phyloP scores from a whole-genome alignment of 2,888 invertebrate species.

The Malacosoma neustria region DNA sequence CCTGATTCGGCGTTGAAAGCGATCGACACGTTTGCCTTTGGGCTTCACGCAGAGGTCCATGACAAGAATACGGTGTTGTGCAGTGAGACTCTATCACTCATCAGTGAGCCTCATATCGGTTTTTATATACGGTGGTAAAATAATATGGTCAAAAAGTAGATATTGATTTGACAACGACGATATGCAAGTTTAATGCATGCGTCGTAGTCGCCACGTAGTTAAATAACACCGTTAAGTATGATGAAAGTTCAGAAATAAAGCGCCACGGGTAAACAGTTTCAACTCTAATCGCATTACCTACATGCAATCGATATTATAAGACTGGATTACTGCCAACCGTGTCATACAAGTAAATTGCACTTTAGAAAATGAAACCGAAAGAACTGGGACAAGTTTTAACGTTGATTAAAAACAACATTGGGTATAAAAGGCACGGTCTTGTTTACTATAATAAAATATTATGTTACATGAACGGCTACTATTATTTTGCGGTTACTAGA shows the following conservation, averaged over 20 bases:
- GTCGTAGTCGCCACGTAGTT: too few relatives aligned
- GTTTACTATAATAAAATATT: neutral
- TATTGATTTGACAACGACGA: too few relatives aligned
- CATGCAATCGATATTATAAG: constrained; percentile 45
- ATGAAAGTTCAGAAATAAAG: constrained; percentile 19
- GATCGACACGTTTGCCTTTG: too few relatives aligned
- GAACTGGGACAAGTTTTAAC: neutral
- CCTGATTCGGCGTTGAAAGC: too few relatives aligned
- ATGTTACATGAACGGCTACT: neutral
- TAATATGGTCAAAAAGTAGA: too few relatives aligned
- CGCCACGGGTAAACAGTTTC: constrained; percentile 34
- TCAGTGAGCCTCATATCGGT: too few relatives aligned
- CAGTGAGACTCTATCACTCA: too few relatives aligned
- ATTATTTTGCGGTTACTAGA: neutral
- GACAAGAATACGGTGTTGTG: too few relatives aligned
- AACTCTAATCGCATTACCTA: constrained; percentile 52
- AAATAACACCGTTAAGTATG: neutral
- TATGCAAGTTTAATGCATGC: too few relatives aligned
- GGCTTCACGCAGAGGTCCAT: too few relatives aligned
- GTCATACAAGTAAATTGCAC: constrained; percentile 12
- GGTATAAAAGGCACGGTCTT: neutral
- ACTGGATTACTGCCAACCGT: constrained; percentile 37
- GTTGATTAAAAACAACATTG: neutral
- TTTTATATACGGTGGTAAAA: too few relatives aligned
- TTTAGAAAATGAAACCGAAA: neutral